phyloP scores from a whole-genome alignment of 2,888 invertebrate genomes.

The Cryptophagus acutangulus region DNA sequence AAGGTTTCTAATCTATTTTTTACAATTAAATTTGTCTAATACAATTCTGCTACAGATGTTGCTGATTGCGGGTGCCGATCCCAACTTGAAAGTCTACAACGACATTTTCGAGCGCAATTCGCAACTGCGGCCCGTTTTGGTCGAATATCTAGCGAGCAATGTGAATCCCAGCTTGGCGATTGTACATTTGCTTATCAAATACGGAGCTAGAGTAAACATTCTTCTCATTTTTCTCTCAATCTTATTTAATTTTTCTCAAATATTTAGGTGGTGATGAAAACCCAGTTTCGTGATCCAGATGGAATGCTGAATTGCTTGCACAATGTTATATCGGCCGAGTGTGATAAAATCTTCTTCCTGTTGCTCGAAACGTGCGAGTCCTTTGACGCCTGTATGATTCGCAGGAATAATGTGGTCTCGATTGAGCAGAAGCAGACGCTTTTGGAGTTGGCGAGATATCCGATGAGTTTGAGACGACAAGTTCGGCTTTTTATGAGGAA shows the following conservation, averaged over 20 bases:
- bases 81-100: constrained; percentile 69
- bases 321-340: constrained; percentile 58
- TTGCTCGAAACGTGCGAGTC: constrained; percentile 70
- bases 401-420: constrained; percentile 62
- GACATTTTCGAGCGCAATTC: constrained; percentile 64
- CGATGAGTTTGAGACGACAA: constrained; percentile 63
- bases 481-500: constrained; percentile 36
- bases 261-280: constrained; percentile 71
- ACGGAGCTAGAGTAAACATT: constrained; percentile 76
- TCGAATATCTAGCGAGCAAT: constrained; percentile 77
- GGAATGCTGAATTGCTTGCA: constrained; percentile 77
- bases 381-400: constrained; percentile 76
- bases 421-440: constrained; percentile 61
- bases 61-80: constrained; percentile 67
- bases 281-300: constrained; percentile 77
- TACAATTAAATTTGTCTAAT: too few relatives aligned
- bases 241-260: not conserved
- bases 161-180: constrained; percentile 63
- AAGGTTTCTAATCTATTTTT: constrained; percentile 34
- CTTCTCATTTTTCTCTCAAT: not conserved
- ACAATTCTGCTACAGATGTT: constrained; percentile 54
- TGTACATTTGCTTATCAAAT: constrained; percentile 63
- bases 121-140: constrained; percentile 70
- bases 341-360: constrained; percentile 59
- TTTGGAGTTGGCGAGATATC: constrained; percentile 61